Conservation (phyloP, 2,888 invertebrate genomes). For the Caenorhabditis becei region DNA sequence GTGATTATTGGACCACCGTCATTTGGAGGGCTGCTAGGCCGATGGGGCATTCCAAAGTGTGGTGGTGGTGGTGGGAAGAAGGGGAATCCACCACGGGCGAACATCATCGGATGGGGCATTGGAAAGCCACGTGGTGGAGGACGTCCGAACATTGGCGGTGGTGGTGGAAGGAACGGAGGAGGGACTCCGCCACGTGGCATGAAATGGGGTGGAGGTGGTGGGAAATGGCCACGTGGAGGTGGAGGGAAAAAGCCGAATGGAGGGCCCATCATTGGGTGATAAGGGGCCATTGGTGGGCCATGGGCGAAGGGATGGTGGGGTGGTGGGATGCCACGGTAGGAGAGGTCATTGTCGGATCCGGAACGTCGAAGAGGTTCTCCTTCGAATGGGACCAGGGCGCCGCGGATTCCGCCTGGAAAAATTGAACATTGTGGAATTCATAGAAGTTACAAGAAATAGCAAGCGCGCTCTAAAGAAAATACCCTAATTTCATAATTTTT, state of each 20-base stretch:
- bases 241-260: constrained; percentile 65
- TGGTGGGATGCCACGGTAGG: constrained; percentile 46
- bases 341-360: constrained; percentile 66
- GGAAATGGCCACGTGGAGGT: constrained; percentile 39
- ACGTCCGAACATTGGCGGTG: constrained; percentile 50
- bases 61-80: constrained; percentile 57
- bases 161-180: constrained; percentile 68
- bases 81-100: constrained; percentile 41
- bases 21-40: constrained; percentile 39
- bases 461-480: too few relatives aligned
- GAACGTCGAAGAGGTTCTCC: constrained; percentile 64
- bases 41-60: constrained; percentile 45
- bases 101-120: constrained; percentile 63
- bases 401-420: constrained; percentile 55
- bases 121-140: constrained; percentile 64
- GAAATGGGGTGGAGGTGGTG: constrained; percentile 65
- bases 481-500: too few relatives aligned
- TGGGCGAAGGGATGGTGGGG: constrained; percentile 30
- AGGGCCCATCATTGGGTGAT: constrained; percentile 42
- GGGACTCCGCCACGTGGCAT: constrained; percentile 32
- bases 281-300: constrained; percentile 30
- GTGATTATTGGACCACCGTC: constrained; percentile 78
- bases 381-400: constrained; percentile 63
- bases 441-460: too few relatives aligned
- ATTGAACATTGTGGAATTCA: background rate